phyloP scores from a whole-genome alignment of 2,888 invertebrate genomes.

The Eulithis prunata region DNA sequence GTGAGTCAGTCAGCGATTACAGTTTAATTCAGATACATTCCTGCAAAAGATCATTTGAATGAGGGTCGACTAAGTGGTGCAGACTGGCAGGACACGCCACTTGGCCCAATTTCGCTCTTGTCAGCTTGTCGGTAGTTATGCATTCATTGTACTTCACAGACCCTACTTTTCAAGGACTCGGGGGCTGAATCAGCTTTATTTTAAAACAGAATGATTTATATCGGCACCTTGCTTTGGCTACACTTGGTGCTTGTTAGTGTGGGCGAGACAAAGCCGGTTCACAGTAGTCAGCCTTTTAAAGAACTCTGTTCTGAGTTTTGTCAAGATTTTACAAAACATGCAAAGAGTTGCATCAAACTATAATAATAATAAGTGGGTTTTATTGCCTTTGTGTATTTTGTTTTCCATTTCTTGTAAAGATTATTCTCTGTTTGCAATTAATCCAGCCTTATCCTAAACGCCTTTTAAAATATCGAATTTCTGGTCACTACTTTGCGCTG shows the following conservation, averaged over 20 bases:
- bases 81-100: slow-evolving; percentile 65
- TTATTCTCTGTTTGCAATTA: too few species aligned
- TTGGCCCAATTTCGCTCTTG: slow-evolving; percentile 56
- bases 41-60: slow-evolving; percentile 6
- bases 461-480: background rate
- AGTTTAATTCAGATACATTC: background rate
- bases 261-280: slow-evolving; percentile 23
- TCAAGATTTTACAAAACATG: slow-evolving; percentile 1
- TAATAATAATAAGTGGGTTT: background rate
- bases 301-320: background rate
- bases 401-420: too few species aligned
- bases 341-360: background rate
- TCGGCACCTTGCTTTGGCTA: background rate
- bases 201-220: background rate
- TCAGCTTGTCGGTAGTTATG: slow-evolving; percentile 36
- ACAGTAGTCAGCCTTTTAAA: slow-evolving; percentile 5
- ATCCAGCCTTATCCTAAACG: background rate
- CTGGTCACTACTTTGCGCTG: background rate
- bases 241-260: slow-evolving; percentile 7
- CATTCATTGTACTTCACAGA: slow-evolving; percentile 4
- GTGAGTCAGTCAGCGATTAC: too few species aligned
- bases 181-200: background rate
- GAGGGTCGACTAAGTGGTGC: slow-evolving; percentile 12
- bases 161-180: background rate
- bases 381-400: background rate